A percentile compares a stretch with the other conserved stretches of the same genome.
phyloP scores from a whole-genome alignment of 2,797 vertebrate genomes.

The Lophotriccus pileatus region DNA sequence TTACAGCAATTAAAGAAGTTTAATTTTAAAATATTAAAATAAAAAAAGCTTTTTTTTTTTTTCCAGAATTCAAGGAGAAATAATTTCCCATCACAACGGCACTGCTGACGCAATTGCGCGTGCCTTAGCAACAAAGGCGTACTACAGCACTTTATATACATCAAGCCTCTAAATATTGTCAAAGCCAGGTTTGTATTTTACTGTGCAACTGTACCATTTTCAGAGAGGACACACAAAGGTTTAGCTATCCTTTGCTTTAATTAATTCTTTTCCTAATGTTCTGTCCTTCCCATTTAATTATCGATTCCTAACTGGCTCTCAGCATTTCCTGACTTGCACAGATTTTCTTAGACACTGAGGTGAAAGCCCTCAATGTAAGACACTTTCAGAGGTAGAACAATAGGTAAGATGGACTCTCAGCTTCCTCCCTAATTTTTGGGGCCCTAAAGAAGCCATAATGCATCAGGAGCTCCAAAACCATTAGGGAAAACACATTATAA shows the following conservation, averaged over 20 bases:
- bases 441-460: background rate
- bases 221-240: conserved; percentile 17
- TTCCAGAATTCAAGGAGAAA: conserved; percentile 18
- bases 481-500: background rate
- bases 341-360: background rate
- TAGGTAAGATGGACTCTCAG: background rate
- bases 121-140: conserved; percentile 50
- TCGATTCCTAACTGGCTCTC: background rate
- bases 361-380: background rate
- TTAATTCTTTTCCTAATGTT: background rate
- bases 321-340: conserved; percentile 34
- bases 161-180: conserved; percentile 16
- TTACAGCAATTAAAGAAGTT: background rate
- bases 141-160: conserved; percentile 51
- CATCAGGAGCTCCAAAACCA: background rate
- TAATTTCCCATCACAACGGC: conserved; percentile 33
- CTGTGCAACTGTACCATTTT: background rate
- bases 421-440: background rate
- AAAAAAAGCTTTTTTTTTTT: background rate
- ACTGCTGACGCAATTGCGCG: background rate
- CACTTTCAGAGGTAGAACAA: conserved; percentile 36
- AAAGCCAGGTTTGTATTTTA: conserved; percentile 26
- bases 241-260: conserved; percentile 6
- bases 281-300: conserved; percentile 48
- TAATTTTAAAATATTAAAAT: background rate